These are phyloP conservation scores for Pogonocherus hispidulus DNA, from an alignment of 2,888 invertebrate genomes.

Conservation along the genomic window DNA sequence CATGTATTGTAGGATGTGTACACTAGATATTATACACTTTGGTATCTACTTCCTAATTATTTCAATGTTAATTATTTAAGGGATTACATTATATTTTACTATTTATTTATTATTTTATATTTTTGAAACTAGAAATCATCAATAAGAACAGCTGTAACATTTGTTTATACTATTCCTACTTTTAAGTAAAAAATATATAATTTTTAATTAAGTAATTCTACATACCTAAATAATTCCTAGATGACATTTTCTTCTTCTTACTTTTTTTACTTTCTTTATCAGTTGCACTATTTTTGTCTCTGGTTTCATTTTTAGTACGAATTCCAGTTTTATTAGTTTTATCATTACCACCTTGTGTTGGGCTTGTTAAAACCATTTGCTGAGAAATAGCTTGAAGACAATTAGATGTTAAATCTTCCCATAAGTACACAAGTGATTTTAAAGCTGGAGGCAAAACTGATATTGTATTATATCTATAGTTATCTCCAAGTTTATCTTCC, in stretches of 20 bases:
- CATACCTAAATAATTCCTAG: conserved; percentile 64
- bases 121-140: too few relatives aligned
- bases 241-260: conserved; percentile 73
- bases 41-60: too few relatives aligned
- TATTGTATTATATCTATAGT: conserved; percentile 72
- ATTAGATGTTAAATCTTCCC: conserved; percentile 86
- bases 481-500: conserved; percentile 64
- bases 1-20: too few relatives aligned
- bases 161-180: too few relatives aligned
- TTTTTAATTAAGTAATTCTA: too few relatives aligned
- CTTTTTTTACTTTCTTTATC: conserved; percentile 71
- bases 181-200: too few relatives aligned
- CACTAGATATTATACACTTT: too few relatives aligned
- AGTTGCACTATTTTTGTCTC: conserved; percentile 64
- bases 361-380: conserved; percentile 75
- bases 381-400: conserved; percentile 78
- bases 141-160: too few relatives aligned
- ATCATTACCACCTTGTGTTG: conserved; percentile 63
- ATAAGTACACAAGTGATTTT: conserved; percentile 88
- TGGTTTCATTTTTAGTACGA: conserved; percentile 62
- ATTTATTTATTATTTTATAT: too few relatives aligned
- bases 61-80: too few relatives aligned
- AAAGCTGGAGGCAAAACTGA: conserved; percentile 89
- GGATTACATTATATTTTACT: too few relatives aligned
- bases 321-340: conserved; percentile 52